Percentiles rank a stretch among this genome's conserved stretches.
These are phyloP conservation scores for Thymelicus sylvestris DNA, from an alignment of 2,888 invertebrate genomes.

Conservation along the genomic window DNA sequence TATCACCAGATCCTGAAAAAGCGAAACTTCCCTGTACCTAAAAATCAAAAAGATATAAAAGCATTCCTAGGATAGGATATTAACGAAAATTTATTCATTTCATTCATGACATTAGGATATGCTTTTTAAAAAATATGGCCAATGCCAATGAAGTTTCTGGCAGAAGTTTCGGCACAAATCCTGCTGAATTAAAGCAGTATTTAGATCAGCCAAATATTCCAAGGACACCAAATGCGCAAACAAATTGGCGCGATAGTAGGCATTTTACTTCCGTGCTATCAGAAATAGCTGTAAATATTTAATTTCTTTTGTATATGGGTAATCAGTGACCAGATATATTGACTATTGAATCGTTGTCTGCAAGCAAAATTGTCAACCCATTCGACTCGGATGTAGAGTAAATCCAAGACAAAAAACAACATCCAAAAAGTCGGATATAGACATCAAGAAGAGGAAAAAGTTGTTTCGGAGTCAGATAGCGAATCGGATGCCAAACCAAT, in stretches of 20 bases:
- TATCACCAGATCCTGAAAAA: too few relatives aligned
- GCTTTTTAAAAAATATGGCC: constrained; percentile 27
- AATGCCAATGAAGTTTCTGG: constrained; percentile 38
- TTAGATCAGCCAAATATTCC: constrained; percentile 41
- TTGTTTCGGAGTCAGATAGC: not conserved
- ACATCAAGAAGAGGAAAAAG: not conserved
- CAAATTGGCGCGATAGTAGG: constrained; percentile 40
- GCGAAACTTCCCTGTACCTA: too few relatives aligned
- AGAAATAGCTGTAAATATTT: too few relatives aligned
- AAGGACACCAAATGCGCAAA: constrained; percentile 38
- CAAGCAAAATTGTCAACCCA: not conserved
- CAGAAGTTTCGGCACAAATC: constrained; percentile 33
- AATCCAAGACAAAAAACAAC: not conserved
- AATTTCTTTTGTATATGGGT: not conserved
- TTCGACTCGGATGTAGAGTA: not conserved
- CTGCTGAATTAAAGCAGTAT: constrained; percentile 40
- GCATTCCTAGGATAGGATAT: too few relatives aligned
- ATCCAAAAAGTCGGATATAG: not conserved
- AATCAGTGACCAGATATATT: not conserved
- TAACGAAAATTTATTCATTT: too few relatives aligned
- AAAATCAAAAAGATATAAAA: too few relatives aligned
- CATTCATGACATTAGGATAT: constrained; percentile 35
- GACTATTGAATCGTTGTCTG: not conserved
- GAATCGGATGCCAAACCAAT: not conserved
- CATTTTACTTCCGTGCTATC: constrained; percentile 41